phyloP scores from a whole-genome alignment of 2,888 invertebrate species.

The Celastrina argiolus region DNA sequence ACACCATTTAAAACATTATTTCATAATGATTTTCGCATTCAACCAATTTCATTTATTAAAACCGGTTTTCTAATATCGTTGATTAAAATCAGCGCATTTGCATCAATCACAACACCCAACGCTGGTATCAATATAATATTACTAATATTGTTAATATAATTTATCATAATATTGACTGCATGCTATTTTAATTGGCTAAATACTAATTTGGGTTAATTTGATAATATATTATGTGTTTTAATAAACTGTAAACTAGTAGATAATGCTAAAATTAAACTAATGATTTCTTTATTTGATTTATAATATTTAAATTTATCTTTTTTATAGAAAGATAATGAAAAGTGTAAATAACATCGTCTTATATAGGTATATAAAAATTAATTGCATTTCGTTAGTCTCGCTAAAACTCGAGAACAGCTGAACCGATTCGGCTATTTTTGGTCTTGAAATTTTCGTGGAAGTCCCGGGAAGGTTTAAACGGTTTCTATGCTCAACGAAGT shows the following conservation, averaged over 20 bases:
- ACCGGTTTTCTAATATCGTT: not conserved
- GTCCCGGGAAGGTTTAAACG: no score
- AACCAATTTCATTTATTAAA: constrained; percentile 14
- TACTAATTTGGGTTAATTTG: not conserved
- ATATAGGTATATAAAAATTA: no score
- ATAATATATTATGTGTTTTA: not conserved
- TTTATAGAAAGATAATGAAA: no score
- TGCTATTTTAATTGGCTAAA: constrained; percentile 3
- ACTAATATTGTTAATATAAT: constrained; percentile 17
- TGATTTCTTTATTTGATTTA: not conserved
- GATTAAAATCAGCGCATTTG: constrained; percentile 9
- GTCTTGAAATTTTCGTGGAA: no score
- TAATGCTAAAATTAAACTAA: not conserved
- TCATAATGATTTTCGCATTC: not conserved
- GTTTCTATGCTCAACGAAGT: no score
- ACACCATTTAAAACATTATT: not conserved
- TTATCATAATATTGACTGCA: constrained; percentile 4
- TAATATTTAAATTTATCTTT: no score
- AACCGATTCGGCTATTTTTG: no score
- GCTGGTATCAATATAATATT: constrained; percentile 1
- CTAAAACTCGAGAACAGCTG: no score
- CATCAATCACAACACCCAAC: constrained; percentile 6
- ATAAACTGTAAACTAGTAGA: not conserved
- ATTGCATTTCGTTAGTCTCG: no score
- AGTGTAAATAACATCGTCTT: no score